Evolutionary conservation across 2,113 vertebrate species (phyloP).

Genomic region (Psittacula cyanocephala): DNA sequence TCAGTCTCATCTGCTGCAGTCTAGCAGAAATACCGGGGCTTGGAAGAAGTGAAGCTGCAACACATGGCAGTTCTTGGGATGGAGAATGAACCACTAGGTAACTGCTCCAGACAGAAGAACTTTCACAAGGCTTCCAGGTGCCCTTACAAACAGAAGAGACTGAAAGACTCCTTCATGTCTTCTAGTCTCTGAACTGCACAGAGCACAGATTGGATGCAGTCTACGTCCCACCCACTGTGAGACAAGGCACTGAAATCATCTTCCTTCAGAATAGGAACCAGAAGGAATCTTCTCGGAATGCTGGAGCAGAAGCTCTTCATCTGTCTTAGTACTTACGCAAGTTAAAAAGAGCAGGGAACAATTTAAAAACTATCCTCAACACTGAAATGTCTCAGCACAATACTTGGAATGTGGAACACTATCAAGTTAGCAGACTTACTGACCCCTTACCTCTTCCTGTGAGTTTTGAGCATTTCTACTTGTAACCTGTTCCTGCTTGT

Average conservation of each 20-base stretch:
- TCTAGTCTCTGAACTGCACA: not conserved
- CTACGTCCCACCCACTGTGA: not conserved
- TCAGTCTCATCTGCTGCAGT: not conserved
- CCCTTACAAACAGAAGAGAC: not conserved
- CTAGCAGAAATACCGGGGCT: not conserved
- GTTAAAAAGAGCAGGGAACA: not conserved
- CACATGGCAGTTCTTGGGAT: not conserved
- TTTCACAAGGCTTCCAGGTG: not conserved
- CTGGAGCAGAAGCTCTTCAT: not conserved
- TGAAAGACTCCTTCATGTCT: not conserved
- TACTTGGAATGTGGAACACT: not conserved
- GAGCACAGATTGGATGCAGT: not conserved
- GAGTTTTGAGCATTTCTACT: not conserved
- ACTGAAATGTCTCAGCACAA: not conserved
- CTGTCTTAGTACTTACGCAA: not conserved
- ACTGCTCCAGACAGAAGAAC: not conserved
- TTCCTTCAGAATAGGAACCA: not conserved
- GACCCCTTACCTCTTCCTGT: not conserved
- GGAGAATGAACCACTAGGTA: not conserved
- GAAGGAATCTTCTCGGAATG: not conserved
- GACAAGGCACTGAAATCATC: not conserved
- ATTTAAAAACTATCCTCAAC: not conserved
- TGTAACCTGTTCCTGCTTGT: not conserved
- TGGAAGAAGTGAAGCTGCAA: not conserved
- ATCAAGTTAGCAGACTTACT: not conserved